Percentiles rank a stretch among this genome's conserved stretches.
phyloP scores from a whole-genome alignment of 2,113 vertebrate genomes.

The Balaeniceps rex region DNA sequence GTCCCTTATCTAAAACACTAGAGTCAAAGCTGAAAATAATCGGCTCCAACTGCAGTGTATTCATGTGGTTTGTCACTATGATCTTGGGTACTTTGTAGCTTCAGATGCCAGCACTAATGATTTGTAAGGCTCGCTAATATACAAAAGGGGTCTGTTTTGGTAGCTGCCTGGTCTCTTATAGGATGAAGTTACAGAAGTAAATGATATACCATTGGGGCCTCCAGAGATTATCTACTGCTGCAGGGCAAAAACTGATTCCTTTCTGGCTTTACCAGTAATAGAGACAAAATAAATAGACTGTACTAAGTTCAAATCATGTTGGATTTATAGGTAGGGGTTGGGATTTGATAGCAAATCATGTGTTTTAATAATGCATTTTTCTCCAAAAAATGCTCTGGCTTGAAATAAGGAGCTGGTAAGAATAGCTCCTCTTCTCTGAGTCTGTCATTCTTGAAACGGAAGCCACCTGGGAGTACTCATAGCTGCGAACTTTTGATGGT shows the following conservation, averaged over 20 bases:
- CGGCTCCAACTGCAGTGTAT: neutral
- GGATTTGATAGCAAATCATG: neutral
- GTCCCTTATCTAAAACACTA: neutral
- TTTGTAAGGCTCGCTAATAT: neutral
- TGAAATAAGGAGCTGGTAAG: neutral
- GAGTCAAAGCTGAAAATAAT: neutral
- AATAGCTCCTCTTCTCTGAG: neutral
- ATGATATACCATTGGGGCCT: neutral
- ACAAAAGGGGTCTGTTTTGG: neutral
- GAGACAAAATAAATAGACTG: neutral
- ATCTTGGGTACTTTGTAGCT: neutral
- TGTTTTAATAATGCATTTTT: neutral
- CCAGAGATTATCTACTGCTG: neutral
- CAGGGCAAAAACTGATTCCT: neutral
- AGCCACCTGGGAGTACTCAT: neutral
- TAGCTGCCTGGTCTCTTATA: neutral
- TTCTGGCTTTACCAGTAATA: neutral
- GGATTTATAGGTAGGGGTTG: neutral
- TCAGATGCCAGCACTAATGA: neutral
- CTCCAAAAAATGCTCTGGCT: neutral
- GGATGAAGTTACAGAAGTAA: neutral
- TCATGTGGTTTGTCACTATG: neutral
- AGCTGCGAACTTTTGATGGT: neutral
- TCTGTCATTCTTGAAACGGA: neutral
- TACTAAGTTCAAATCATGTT: neutral